phyloP scores from a whole-genome alignment of 2,797 vertebrate species.

The Clamator glandarius region DNA sequence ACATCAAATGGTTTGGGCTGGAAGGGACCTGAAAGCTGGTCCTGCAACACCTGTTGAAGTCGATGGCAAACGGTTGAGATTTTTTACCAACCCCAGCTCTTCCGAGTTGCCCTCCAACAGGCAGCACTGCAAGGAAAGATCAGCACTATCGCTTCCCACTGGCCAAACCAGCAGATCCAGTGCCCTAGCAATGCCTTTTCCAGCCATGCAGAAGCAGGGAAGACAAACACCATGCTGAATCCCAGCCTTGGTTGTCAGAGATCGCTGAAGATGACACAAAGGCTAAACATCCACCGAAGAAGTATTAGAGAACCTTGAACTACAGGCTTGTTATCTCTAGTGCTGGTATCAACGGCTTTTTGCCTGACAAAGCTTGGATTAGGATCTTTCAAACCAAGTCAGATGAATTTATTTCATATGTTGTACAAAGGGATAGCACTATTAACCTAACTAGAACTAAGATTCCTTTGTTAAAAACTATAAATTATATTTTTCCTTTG shows the following conservation, averaged over 20 bases:
- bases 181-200: not conserved
- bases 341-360: not conserved
- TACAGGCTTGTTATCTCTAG: not conserved
- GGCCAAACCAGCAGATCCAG: not conserved
- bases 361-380: not conserved
- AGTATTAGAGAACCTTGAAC: not conserved
- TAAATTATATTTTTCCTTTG: conserved; percentile 18
- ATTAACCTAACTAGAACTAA: not conserved
- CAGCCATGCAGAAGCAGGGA: not conserved
- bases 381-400: not conserved
- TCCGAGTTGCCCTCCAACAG: not conserved
- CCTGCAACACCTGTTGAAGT: accelerated
- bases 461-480: conserved; percentile 5
- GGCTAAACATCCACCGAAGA: not conserved
- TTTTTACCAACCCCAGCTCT: not conserved
- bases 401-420: not conserved
- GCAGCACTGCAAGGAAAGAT: not conserved
- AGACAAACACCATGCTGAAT: not conserved
- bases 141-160: not conserved
- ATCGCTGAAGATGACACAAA: not conserved
- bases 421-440: not conserved
- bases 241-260: not conserved
- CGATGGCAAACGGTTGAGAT: not conserved
- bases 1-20: no score
- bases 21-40: no score